Percentiles rank a stretch among this genome's conserved stretches.
phyloP scores from a whole-genome alignment of 2,113 vertebrate genomes.

The Psilopsiagon aymara region DNA sequence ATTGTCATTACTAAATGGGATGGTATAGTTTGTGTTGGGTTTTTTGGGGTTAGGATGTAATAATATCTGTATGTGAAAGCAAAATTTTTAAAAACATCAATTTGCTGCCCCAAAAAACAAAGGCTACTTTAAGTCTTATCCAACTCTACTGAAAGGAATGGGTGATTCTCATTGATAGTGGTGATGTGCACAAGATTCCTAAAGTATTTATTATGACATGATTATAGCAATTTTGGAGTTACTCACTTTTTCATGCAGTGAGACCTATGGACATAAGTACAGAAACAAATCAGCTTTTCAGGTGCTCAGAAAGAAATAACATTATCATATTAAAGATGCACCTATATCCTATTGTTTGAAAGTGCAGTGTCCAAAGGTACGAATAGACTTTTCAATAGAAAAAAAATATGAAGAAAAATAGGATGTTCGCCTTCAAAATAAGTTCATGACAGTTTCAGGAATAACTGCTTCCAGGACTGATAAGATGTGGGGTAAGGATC shows the following conservation, averaged over 20 bases:
- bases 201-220: not conserved
- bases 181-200: not conserved
- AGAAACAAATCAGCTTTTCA: not conserved
- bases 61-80: not conserved
- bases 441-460: not conserved
- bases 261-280: not conserved
- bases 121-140: not conserved
- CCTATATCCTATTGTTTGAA: not conserved
- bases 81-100: not conserved
- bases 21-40: not conserved
- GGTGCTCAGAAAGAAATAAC: not conserved
- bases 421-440: not conserved
- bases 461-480: not conserved
- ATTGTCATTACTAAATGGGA: not conserved
- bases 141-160: not conserved
- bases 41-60: not conserved
- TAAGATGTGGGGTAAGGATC: not conserved
- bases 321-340: not conserved
- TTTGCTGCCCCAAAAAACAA: not conserved
- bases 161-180: not conserved
- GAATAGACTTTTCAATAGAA: not conserved
- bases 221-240: not conserved
- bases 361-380: not conserved
- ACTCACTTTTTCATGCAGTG: not conserved
- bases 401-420: not conserved